Evolutionary conservation across 2,888 invertebrate species (phyloP).

Genomic region (Cenopis cana): DNA sequence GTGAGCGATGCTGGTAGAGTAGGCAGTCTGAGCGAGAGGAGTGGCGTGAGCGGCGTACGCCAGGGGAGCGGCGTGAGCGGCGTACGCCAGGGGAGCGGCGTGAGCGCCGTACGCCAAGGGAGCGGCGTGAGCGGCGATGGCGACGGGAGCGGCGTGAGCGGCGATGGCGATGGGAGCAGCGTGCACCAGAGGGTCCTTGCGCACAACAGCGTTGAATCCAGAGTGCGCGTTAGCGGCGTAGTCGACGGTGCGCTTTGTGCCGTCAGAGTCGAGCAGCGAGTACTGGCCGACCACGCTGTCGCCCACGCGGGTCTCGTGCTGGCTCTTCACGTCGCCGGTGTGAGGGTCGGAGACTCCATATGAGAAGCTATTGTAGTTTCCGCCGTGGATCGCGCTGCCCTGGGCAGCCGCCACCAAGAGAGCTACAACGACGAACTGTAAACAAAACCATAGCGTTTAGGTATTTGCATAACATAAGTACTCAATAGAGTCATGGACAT

Average conservation of each 20-base stretch:
- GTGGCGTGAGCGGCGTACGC: conserved; percentile 46
- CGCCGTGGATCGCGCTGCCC: conserved; percentile 51
- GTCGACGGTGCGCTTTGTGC: conserved; percentile 71
- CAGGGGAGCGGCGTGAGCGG: conserved; percentile 49
- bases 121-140: conserved; percentile 47
- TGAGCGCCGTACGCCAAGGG: conserved; percentile 44
- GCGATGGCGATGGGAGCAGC: conserved; percentile 46
- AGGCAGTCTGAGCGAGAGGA: conserved; percentile 40
- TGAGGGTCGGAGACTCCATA: conserved; percentile 72
- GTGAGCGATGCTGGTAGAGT: conserved; percentile 42
- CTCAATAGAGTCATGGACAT: no score
- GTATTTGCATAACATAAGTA: neutral
- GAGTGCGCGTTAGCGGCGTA: conserved; percentile 71
- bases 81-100: conserved; percentile 48
- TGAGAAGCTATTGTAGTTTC: conserved; percentile 59
- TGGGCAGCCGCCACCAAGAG: conserved; percentile 54
- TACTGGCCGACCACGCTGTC: conserved; percentile 72
- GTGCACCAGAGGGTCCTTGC: conserved; percentile 55
- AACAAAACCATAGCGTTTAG: conserved; percentile 5
- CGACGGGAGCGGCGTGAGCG: conserved; percentile 40
- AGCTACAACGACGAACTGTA: conserved; percentile 55
- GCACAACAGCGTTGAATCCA: conserved; percentile 76
- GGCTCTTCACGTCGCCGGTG: conserved; percentile 74
- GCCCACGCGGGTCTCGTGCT: conserved; percentile 68
- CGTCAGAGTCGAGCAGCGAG: conserved; percentile 71